Evolutionary conservation across 2,797 vertebrate species (phyloP), one percentile per base, ranked within the genome.

Genomic region (Kryptopterus vitreolus): DNA sequence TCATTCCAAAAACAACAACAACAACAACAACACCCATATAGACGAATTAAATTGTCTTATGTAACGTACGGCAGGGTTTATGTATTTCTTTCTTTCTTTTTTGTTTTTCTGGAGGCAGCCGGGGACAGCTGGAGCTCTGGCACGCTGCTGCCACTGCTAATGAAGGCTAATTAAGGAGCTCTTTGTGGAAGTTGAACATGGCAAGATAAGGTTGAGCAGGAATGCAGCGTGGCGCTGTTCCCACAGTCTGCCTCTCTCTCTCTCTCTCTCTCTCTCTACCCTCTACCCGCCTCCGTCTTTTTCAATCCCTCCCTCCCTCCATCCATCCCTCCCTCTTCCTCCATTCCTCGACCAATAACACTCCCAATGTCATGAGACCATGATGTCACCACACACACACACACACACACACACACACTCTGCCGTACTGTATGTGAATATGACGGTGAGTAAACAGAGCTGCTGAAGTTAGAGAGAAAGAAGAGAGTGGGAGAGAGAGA

Each of bases 281-380:
- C 65, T n/a, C n/a, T n/a, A n/a, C 53, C 82, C 76, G 12, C 61
- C 46, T 66, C 31, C 50, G 18, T 69, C 33, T 35, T 18, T 26
- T 20, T 18, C 20, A 20, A 6, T 29, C 26, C 65, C 68, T 76
- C 82, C 74, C 86, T 87, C 87, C 87, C 88, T 89, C n/a, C 90
- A 90, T 18, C 15, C 13, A 22, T 16, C 9, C 53, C 22, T 29
- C 26, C 38, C 68, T 76, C 82, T 87, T 87, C 87, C 88, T 89
- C 24, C 90, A 90, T 43, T 43, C 38, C 88, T 15, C 35, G 24
- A 71, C 65, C 65, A 71, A 29, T 7, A 70, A 76, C 80, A 57
- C 77, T 88, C 85, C 89, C 90, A 87, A 82, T 88, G 91, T 92
- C 93, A 93, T 85, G 88, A 92, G 91, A 90, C 90, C 83, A 93